Base-by-base conservation (phyloP, 2,888 invertebrate species). In the Cancer borealis region DNA sequence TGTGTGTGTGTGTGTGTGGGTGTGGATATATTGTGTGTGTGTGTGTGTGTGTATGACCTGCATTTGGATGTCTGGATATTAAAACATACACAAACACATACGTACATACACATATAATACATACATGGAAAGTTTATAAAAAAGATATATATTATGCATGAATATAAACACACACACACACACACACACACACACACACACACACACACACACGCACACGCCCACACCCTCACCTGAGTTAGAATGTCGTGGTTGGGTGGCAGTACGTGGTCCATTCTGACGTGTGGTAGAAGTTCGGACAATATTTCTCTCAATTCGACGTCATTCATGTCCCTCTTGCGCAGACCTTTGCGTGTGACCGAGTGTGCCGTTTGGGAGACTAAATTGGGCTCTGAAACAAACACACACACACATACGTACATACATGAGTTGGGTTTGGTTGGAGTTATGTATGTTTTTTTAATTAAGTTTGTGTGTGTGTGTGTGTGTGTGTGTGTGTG, bases 291-390 rank as follows among this genome's bases (percentile, higher is more conserved):
- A 93, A 99, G 97, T 96, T 98, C 98, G 2, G 98, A 98, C 92
- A 99, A 97, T 96, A 98, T 98, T 96, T 98, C 98, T 17, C 98
- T 97, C 96, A 99, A 97, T 96, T 98, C 98, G 92, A 98, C 98
- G 96, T 99, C 99, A 96, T 98, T 98, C 95, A 97, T 96, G 96
- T 98, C 98, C 95, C 98, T 88, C 45, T 95, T 95, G 66, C 95
- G 87, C 79, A 98, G 97, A 21, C 98, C 98, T 96, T 98, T 98
- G 88, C 98, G 97, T 21, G 98, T 97, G 95, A 98, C 98, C 73
- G 98, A 98, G 97, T 99, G 99, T n/a, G 98, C 98, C 12, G 99
- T 99, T 96, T 99, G 98, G 96, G 98, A 98, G 96, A 99, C 97
- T 93, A 99, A 97, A 97, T 98, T 99, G 49, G 99, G 99, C 96